phyloP scores from a whole-genome alignment of 2,888 invertebrate genomes.

The Drosophila paramelanica region DNA sequence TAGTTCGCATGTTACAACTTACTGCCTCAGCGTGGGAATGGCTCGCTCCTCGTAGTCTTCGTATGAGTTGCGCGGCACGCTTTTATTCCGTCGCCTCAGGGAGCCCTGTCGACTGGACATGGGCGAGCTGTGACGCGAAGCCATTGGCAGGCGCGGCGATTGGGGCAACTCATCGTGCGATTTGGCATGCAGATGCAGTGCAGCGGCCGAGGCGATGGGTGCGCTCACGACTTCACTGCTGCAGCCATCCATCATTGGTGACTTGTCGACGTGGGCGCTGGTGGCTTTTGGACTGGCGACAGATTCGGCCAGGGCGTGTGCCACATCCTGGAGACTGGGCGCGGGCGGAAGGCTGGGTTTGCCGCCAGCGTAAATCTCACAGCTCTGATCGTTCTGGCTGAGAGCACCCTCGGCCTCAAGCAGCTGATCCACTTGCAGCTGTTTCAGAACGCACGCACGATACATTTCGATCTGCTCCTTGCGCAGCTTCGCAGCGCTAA shows the following conservation, averaged over 20 bases:
- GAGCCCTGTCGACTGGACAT: constrained; percentile 87
- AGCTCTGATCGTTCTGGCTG: constrained; percentile 81
- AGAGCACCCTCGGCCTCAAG: constrained; percentile 91
- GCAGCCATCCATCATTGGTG: constrained; percentile 58
- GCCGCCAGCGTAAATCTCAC: constrained; percentile 82
- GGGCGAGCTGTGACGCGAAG: constrained; percentile 86
- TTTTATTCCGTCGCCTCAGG: constrained; percentile 88
- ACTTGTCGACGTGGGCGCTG: constrained; percentile 77
- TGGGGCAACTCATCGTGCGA: constrained; percentile 84
- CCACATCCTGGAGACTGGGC: constrained; percentile 85
- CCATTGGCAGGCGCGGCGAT: constrained; percentile 82
- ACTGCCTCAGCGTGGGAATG: constrained; percentile 94
- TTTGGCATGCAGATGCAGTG: constrained; percentile 67
- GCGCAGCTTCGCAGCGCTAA: constrained; percentile 94
- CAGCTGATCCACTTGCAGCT: constrained; percentile 90
- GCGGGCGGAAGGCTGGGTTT: constrained; percentile 84
- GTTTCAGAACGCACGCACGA: constrained; percentile 90
- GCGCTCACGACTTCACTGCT: constrained; percentile 38
- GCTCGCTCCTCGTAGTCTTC: constrained; percentile 95
- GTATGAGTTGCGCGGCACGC: constrained; percentile 89
- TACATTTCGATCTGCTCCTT: constrained; percentile 95
- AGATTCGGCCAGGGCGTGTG: constrained; percentile 83
- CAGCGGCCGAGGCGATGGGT: constrained; percentile 37
- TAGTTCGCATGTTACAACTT: constrained; percentile 82
- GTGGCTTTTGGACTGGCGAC: constrained; percentile 79